phyloP scores from a whole-genome alignment of 2,797 vertebrate species.

The Benthosema pterotum region DNA sequence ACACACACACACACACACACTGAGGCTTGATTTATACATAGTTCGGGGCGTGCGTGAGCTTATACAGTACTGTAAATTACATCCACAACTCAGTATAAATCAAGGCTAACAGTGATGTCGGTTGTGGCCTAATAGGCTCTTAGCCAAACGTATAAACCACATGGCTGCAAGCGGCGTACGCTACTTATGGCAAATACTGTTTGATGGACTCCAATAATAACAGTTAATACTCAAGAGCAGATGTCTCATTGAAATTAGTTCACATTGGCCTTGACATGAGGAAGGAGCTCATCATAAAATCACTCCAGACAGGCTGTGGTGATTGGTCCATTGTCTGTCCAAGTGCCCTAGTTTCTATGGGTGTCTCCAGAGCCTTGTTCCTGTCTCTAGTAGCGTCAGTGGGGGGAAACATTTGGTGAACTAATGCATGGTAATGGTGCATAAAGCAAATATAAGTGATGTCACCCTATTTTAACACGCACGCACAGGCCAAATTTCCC shows the following conservation, averaged over 20 bases:
- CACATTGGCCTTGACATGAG: conserved; percentile 28
- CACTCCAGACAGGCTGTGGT: conserved; percentile 18
- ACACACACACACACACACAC: conserved; percentile 3
- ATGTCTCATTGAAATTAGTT: conserved; percentile 36
- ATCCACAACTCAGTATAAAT: too few relatives aligned
- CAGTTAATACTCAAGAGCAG: conserved; percentile 33
- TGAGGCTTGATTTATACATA: conserved; percentile 1
- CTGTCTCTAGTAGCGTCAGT: conserved; percentile 19
- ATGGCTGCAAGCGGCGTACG: conserved; percentile 18
- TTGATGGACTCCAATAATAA: conserved; percentile 36
- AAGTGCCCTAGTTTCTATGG: conserved; percentile 47
- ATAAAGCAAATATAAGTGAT: conserved; percentile 26
- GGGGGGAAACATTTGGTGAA: conserved; percentile 11
- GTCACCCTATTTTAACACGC: not conserved
- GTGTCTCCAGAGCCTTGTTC: not conserved
- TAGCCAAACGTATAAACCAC: conserved; percentile 40
- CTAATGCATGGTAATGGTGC: conserved; percentile 45
- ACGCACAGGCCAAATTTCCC: not conserved
- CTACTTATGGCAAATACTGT: conserved; percentile 9
- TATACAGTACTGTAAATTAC: too few relatives aligned
- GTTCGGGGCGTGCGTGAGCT: too few relatives aligned
- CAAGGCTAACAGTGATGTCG: conserved; percentile 47
- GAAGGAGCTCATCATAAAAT: conserved; percentile 34
- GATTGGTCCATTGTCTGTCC: conserved; percentile 15
- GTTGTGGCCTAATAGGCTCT: conserved; percentile 45